Evolutionary conservation across 2,113 vertebrate species (phyloP).

Genomic region (Rhynchomys soricoides): DNA sequence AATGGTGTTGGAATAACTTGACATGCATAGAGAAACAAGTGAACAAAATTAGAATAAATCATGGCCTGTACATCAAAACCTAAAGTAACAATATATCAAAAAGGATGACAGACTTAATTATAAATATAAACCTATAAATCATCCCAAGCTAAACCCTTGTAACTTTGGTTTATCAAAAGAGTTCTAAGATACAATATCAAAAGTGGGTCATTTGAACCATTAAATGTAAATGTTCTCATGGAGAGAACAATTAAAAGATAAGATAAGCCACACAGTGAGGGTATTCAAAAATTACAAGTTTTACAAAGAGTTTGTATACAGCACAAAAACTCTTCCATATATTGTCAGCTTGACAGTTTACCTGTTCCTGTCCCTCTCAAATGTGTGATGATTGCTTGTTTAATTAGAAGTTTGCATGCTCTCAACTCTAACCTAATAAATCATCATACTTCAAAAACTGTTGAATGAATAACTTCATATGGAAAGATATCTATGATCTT

Average conservation of each 20-base stretch:
- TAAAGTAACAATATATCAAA: neutral
- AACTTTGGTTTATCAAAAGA: no score
- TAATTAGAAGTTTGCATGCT: neutral
- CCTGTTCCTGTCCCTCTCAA: neutral
- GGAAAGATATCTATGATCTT: neutral
- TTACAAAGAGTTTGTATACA: neutral
- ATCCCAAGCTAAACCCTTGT: neutral
- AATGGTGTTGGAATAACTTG: neutral
- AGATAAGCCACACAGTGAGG: neutral
- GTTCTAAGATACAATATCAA: neutral
- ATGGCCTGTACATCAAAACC: neutral
- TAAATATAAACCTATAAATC: neutral
- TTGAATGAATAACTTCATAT: neutral
- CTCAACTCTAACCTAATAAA: constrained; percentile 13
- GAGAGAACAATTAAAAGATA: neutral
- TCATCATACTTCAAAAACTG: neutral
- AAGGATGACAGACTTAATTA: neutral
- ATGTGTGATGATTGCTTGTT: neutral
- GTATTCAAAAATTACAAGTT: neutral
- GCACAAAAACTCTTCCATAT: neutral
- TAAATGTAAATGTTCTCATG: neutral
- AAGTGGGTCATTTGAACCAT: neutral
- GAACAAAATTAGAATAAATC: neutral
- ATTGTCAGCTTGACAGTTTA: neutral
- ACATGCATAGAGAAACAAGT: neutral